Conservation (phyloP, 1,140 invertebrate species). For the Eubasilissa regina region DNA sequence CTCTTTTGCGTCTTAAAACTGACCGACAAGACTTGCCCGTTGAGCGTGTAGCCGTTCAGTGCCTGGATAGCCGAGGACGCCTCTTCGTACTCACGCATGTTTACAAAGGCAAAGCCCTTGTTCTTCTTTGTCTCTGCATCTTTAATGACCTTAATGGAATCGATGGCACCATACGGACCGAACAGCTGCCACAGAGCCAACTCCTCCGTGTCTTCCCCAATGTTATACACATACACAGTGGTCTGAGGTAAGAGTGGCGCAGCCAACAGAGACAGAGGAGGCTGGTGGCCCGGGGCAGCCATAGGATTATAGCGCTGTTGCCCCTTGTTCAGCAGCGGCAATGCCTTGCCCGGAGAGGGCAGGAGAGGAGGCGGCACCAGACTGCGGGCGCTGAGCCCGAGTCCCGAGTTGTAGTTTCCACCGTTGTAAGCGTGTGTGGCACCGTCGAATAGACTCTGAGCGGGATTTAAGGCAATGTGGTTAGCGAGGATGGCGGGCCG, state of each 20-base stretch:
- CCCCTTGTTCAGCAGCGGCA: constrained; percentile 71
- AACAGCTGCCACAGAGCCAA: constrained; percentile 99
- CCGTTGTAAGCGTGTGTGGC: constrained; percentile 23
- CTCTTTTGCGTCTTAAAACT: constrained; percentile 96
- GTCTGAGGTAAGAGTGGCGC: constrained; percentile 66
- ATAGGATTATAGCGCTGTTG: constrained; percentile 71
- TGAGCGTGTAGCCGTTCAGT: constrained; percentile 97
- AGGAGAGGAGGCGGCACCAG: constrained; percentile 67
- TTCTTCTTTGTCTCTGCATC: constrained; percentile 99
- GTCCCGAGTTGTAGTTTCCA: constrained; percentile 62
- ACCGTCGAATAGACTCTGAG: constrained; percentile 31
- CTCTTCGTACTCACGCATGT: constrained; percentile 99
- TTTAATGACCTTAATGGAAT: constrained; percentile 98
- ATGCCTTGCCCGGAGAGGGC: constrained; percentile 69
- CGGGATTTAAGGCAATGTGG: constrained; percentile 61
- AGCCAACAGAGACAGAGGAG: constrained; percentile 66
- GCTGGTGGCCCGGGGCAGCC: constrained; percentile 66
- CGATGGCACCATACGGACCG: constrained; percentile 98
- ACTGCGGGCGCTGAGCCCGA: constrained; percentile 61
- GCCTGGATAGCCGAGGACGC: constrained; percentile 97
- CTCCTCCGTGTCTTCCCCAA: constrained; percentile 98
- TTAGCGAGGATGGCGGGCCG: constrained; percentile 60
- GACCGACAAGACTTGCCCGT: constrained; percentile 97
- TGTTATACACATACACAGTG: constrained; percentile 89
- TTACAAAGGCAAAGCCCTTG: constrained; percentile 99